Evolutionary conservation across 1,140 invertebrate species (phyloP).

Genomic region (Bradysia coprophila): DNA sequence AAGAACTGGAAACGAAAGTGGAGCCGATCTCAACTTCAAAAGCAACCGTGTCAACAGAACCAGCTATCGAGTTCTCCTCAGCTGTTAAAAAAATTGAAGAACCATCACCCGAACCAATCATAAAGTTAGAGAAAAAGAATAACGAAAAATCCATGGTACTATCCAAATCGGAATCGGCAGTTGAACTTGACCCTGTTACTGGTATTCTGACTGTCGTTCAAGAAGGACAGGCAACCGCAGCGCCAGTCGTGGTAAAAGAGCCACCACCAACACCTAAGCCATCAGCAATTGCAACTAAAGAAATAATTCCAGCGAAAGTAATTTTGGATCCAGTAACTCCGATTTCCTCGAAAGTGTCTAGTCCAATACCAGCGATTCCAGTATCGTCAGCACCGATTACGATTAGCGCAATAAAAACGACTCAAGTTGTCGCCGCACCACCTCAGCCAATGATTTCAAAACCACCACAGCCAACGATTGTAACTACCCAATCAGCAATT

Average conservation of each 20-base stretch:
- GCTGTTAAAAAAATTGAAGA: neutral
- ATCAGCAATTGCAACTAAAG: conserved; percentile 12
- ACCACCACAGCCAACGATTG: neutral
- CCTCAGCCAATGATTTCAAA: neutral
- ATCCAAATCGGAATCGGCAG: too few species aligned
- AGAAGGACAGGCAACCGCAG: conserved; percentile 32
- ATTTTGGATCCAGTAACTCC: neutral
- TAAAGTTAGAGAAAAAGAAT: too few species aligned
- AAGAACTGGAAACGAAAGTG: neutral
- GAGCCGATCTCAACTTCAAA: neutral
- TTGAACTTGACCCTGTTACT: too few species aligned
- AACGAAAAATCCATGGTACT: too few species aligned
- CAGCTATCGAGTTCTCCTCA: neutral
- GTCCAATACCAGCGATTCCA: neutral
- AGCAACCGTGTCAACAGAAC: conserved; percentile 1
- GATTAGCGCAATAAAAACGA: neutral
- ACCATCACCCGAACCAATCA: neutral
- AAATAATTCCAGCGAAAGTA: conserved; percentile 8
- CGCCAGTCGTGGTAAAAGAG: too few species aligned
- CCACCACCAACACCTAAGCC: conserved; percentile 21
- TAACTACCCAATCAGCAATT: conserved; percentile 7
- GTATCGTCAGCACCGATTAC: neutral
- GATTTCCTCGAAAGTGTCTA: neutral
- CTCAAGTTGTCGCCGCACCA: neutral
- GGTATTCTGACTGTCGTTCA: conserved; percentile 54